Conservation (phyloP, 2,797 vertebrate species). For the Manis javanica region DNA sequence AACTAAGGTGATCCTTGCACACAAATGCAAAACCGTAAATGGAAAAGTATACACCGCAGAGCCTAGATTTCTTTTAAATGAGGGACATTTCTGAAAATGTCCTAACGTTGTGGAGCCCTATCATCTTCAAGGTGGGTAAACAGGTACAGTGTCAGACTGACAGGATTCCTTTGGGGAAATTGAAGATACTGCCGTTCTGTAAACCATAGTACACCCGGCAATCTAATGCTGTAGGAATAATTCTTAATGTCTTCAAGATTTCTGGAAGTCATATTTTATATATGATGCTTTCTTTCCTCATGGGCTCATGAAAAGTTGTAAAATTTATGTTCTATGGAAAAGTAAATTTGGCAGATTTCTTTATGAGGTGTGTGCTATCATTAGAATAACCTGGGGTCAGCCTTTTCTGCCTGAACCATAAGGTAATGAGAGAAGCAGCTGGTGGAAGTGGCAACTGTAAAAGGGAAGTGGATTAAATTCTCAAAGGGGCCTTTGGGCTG, state of each 20-base stretch:
- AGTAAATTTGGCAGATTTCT: conserved; percentile 85
- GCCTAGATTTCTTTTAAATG: neutral
- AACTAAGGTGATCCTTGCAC: neutral
- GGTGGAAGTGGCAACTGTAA: conserved; percentile 81
- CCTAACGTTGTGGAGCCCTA: neutral
- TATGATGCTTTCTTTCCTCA: conserved; percentile 83
- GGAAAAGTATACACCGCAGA: neutral
- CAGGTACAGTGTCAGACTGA: neutral
- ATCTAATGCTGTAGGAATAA: conserved; percentile 39
- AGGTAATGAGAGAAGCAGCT: conserved; percentile 87
- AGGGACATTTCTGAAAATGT: conserved; percentile 3
- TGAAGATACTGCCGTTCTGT: neutral
- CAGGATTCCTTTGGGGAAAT: neutral
- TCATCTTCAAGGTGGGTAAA: neutral
- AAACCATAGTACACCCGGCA: neutral
- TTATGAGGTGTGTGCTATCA: conserved; percentile 88
- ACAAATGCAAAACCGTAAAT: neutral
- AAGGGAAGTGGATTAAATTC: conserved; percentile 80
- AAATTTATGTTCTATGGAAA: conserved; percentile 85
- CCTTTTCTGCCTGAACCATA: conserved; percentile 81
- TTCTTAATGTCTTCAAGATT: conserved; percentile 80
- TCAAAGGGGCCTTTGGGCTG: conserved; percentile 58
- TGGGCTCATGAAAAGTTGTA: conserved; percentile 75
- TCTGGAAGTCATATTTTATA: conserved; percentile 81
- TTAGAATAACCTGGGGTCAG: conserved; percentile 86